Evolutionary conservation across 2,113 vertebrate genomes (phyloP).

Genomic region (Uria lomvia): DNA sequence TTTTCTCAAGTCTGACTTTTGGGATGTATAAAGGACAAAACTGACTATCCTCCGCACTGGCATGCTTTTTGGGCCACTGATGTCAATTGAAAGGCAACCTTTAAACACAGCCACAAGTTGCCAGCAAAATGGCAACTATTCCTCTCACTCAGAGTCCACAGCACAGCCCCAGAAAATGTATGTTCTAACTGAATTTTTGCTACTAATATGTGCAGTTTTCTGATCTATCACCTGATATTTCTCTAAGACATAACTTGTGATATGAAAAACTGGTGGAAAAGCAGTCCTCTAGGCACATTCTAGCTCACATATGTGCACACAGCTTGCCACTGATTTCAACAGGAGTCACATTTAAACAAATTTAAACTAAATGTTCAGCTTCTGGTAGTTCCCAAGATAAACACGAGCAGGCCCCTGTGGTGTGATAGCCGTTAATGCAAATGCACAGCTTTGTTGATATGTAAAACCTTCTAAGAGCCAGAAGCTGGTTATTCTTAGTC

Average conservation of each 20-base stretch:
- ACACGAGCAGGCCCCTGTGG: conserved; percentile 51
- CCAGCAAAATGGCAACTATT: not conserved
- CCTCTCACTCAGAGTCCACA: not conserved
- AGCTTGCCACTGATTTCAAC: conserved; percentile 60
- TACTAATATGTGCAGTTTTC: not conserved
- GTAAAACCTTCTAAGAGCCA: conserved; percentile 58
- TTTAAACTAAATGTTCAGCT: conserved; percentile 62
- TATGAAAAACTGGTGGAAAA: conserved; percentile 38
- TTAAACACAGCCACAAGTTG: not conserved
- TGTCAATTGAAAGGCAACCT: not conserved
- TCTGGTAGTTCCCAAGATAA: conserved; percentile 65
- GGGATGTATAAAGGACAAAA: not conserved
- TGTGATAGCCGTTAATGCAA: conserved; percentile 63
- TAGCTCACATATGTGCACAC: conserved; percentile 55
- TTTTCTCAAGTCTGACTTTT: not conserved
- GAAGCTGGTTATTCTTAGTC: conserved; percentile 64
- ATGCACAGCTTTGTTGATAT: conserved; percentile 63
- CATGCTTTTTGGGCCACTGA: not conserved
- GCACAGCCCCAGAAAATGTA: not conserved
- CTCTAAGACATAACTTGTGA: not conserved
- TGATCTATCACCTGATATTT: not conserved
- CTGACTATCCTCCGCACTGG: not conserved
- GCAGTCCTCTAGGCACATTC: conserved; percentile 33
- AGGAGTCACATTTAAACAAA: conserved; percentile 61
- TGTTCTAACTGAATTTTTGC: not conserved